Evolutionary conservation across 1,140 invertebrate genomes (phyloP).

Genomic region (Sitobion miscanthi): DNA sequence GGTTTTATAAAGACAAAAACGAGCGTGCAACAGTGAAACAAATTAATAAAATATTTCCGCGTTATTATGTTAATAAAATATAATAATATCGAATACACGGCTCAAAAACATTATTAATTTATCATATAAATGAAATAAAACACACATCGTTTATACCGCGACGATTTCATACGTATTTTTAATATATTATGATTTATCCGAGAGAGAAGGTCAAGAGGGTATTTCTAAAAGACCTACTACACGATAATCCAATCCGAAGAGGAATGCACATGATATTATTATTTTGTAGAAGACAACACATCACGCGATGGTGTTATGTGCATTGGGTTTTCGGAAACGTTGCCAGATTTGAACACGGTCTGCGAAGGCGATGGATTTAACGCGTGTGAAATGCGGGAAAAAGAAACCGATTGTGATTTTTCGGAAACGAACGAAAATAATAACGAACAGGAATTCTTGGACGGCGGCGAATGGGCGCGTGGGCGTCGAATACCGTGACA

Average conservation of each 20-base stretch:
- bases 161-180: background rate
- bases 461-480: background rate
- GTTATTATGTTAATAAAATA: background rate
- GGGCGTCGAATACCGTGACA: slow-evolving; percentile 16
- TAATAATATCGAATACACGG: background rate
- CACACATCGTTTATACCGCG: no score
- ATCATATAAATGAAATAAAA: background rate
- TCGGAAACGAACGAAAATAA: background rate
- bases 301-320: no score
- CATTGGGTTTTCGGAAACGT: background rate
- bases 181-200: background rate
- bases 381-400: background rate
- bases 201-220: background rate
- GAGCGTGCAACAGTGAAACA: background rate
- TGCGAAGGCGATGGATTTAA: background rate
- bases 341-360: slow-evolving; percentile 34
- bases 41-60: background rate
- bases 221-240: background rate
- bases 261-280: background rate
- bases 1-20: background rate
- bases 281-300: background rate
- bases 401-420: slow-evolving; percentile 22
- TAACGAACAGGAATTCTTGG: background rate
- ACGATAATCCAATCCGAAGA: background rate
- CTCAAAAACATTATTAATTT: background rate